Evolutionary conservation across 2,888 invertebrate species (phyloP).

Genomic region (Congeria kusceri): DNA sequence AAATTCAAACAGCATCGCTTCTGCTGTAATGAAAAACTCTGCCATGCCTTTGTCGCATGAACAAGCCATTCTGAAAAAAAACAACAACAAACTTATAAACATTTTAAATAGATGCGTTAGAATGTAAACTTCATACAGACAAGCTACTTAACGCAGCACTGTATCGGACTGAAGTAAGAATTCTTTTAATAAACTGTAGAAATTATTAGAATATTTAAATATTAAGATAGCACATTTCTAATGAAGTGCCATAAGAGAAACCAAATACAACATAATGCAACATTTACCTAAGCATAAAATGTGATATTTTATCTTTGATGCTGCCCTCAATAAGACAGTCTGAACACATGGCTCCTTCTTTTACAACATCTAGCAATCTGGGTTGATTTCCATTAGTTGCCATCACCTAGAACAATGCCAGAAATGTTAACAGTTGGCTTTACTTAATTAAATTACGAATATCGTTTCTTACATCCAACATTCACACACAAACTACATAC

Average conservation of each 20-base stretch:
- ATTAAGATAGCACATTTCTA: too few species aligned
- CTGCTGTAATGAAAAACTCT: conserved; percentile 73
- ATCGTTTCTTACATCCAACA: too few species aligned
- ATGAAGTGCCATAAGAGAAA: too few species aligned
- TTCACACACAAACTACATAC: too few species aligned
- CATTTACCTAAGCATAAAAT: conserved; percentile 79
- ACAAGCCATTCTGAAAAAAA: conserved; percentile 70
- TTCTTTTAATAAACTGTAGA: too few species aligned
- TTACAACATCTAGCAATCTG: conserved; percentile 65
- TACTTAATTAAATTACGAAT: too few species aligned
- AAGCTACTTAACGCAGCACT: too few species aligned
- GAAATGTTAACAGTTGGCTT: neutral
- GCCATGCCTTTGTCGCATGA: conserved; percentile 63
- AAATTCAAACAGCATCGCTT: conserved; percentile 74
- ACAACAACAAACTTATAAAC: neutral
- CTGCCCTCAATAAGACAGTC: conserved; percentile 80
- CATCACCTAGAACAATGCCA: conserved; percentile 34
- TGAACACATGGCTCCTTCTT: conserved; percentile 69
- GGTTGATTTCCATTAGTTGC: conserved; percentile 46
- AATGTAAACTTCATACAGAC: too few species aligned
- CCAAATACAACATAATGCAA: neutral
- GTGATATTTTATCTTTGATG: conserved; percentile 80
- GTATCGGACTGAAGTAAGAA: too few species aligned
- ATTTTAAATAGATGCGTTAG: too few species aligned
- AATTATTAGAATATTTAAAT: too few species aligned